Evolutionary conservation across 30 jellyfish, hydroid and myxozoan species (phyloP), one percentile per base, ranked within the genome.

Genomic region (Cassiopea xamachana): DNA sequence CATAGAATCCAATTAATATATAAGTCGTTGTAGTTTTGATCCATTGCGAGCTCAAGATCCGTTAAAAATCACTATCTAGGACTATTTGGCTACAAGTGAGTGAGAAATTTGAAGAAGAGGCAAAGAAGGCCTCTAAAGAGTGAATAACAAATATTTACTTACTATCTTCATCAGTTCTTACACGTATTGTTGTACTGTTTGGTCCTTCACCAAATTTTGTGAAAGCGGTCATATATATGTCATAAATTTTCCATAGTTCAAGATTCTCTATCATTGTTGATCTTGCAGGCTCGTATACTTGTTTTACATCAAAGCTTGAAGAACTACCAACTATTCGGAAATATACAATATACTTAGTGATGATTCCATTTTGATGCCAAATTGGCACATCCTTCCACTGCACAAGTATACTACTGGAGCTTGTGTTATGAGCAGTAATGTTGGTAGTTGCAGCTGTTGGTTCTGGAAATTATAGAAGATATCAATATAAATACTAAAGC

Each of bases 81-180:
- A 27, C 39, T 27, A 27, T 27, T 27, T 27, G 39, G 39, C 39
- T 27, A 27, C 39, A 27, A 27, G 39, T 27, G 39, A 27, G 39
- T 27, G 39, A 27, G 39, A 27, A 27, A 27, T 27, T 27, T 27
- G 39, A 27, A 27, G 39, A 27, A 27, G 46, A 15, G 1, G 8
- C 14, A 9, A 79, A 51, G 87, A 48, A 1, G 50, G 48, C 6
- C 15, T 4, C 48, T 7, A 43, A 69, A n/a, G 15, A 4, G 78
- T 18, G 47, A 69, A 69, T 4, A 17, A 69, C 15, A 5, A 43
- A 55, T 3, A 3, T 3, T 55, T n/a, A 75, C 84, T 75, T 46
- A 75, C 84, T 75, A 55, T 75, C 84, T 75, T 75, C 84, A 75
- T 75, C 84, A 5, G 84, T 75, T 75, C 84, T 75, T 6, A 75